A percentile compares a stretch with the other conserved stretches of the same genome.
Evolutionary conservation across 1,140 invertebrate species (phyloP).

Genomic region (Stegodyphus mimosarum): DNA sequence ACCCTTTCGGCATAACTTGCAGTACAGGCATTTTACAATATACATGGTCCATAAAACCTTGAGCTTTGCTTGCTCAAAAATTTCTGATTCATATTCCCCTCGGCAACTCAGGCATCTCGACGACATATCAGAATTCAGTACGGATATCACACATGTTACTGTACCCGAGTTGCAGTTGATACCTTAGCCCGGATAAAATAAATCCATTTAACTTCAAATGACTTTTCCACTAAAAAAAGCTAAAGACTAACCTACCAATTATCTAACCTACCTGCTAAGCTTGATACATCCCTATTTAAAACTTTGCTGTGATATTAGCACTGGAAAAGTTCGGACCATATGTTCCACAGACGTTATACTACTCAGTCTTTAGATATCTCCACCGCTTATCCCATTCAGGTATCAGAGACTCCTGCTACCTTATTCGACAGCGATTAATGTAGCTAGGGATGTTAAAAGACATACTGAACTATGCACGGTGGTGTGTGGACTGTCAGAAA

Average conservation of each 20-base stretch:
- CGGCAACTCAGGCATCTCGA: slow-evolving; percentile 67
- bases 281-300: not conserved
- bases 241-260: slow-evolving; percentile 24
- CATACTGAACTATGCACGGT: too few species aligned
- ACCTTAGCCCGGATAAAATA: slow-evolving; percentile 42
- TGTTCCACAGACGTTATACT: not conserved
- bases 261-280: not conserved
- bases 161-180: slow-evolving; percentile 64
- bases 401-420: not conserved
- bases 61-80: too few species aligned
- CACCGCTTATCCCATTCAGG: slow-evolving; percentile 18
- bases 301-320: not conserved
- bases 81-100: too few species aligned
- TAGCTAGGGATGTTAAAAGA: too few species aligned
- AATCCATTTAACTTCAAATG: not conserved
- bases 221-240: slow-evolving; percentile 25
- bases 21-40: slow-evolving; percentile 65
- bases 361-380: not conserved
- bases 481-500: too few species aligned
- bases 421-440: too few species aligned
- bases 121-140: slow-evolving; percentile 67
- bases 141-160: slow-evolving; percentile 66
- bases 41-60: slow-evolving; percentile 65
- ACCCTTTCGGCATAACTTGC: slow-evolving; percentile 68
- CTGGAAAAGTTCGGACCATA: not conserved